These are phyloP conservation scores for Bradysia coprophila DNA, from an alignment of 1,140 invertebrate genomes.

Conservation along the genomic window DNA sequence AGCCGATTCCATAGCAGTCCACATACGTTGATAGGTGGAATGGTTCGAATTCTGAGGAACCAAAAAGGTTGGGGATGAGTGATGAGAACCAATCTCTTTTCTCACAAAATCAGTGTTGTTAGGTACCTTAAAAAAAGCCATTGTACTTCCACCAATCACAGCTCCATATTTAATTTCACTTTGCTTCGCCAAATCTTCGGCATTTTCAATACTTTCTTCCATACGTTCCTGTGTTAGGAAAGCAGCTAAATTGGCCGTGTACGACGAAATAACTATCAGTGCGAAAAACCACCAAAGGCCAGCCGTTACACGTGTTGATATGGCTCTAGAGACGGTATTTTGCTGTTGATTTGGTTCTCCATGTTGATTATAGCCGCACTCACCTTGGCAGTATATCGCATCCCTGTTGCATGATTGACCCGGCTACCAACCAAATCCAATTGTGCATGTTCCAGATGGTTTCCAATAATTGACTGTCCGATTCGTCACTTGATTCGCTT, in stretches of 20 bases:
- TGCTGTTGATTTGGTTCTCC: slow-evolving; percentile 19
- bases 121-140: slow-evolving; percentile 48
- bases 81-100: too few species aligned
- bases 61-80: background rate
- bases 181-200: slow-evolving; percentile 78
- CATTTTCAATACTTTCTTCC: slow-evolving; percentile 66
- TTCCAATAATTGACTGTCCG: too few species aligned
- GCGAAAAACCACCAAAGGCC: slow-evolving; percentile 95
- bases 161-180: slow-evolving; percentile 69
- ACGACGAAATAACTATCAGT: slow-evolving; percentile 89
- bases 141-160: slow-evolving; percentile 55
- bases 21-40: slow-evolving; percentile 45
- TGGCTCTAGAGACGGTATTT: slow-evolving; percentile 52
- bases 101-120: too few species aligned
- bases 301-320: slow-evolving; percentile 60
- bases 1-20: slow-evolving; percentile 52
- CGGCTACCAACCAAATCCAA: slow-evolving; percentile 57
- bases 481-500: slow-evolving; percentile 46
- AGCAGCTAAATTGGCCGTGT: slow-evolving; percentile 90
- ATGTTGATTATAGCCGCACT: slow-evolving; percentile 27
- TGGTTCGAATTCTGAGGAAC: slow-evolving; percentile 39
- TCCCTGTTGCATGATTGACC: slow-evolving; percentile 66
- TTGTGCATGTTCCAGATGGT: slow-evolving; percentile 63
- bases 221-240: slow-evolving; percentile 78
- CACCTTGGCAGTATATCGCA: slow-evolving; percentile 63